Evolutionary conservation across 1,140 invertebrate genomes (phyloP), one percentile per base, ranked within the genome.

Genomic region (Drosophila pseudoananassae): DNA sequence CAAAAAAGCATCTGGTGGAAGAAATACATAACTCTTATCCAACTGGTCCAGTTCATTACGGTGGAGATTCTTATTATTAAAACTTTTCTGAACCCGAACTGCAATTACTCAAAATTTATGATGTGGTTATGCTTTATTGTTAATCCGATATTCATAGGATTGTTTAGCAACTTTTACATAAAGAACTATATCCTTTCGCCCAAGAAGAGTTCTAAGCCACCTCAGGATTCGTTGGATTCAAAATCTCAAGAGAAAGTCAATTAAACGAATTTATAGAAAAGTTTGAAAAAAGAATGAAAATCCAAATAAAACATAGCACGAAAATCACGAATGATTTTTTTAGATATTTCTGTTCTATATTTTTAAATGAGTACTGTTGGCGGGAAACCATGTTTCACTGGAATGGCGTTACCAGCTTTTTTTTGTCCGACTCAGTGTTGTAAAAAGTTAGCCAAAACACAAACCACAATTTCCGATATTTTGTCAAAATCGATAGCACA

Each of bases 1-100:
- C 59, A 47, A 31, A 8, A 23, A 1, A 74, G 70, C 25, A 17
- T 70, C 15, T 70, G 52, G 47, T 74, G 71, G 71, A 74, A 74
- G 20, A 74, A 74, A 46, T 74, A 57, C 53, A 6, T 74, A 3
- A 74, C 71, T 14, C 29, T 64, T 8, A 27, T 46, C 14, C 71
- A 74, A 36, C 14, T 74, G 27, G 20, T 20, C 4, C 71, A 74
- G 33, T 74, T 74, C 25, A 0, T 47, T 0, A 8, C 52, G 1
- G 15, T 10, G 1, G 5, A 64, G 1, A 0, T 17, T 8, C 36
- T 27, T 31, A n/a, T 31, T 0, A 9, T 8, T 10, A 31, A 40
- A 10, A 49, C 10, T 3, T 14, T 53, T 9, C 6, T 31, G 4
- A 52, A 65, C 1, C 43, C 63, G 9, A 49, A 31, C 25, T 69